phyloP scores from a whole-genome alignment of 2,797 vertebrate genomes.

The Sparidentex hasta region DNA sequence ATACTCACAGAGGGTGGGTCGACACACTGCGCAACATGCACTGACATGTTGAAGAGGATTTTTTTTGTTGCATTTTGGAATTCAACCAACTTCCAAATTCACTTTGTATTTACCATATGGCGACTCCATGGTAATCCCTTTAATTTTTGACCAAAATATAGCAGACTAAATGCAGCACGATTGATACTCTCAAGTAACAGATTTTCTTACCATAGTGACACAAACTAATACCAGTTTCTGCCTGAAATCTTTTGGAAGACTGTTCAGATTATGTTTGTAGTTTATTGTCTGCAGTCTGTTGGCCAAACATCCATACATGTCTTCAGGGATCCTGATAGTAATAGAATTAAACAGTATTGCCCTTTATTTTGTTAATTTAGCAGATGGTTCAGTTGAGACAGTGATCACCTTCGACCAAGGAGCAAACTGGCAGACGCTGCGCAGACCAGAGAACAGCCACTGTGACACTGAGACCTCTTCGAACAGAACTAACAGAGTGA shows the following conservation, averaged over 20 bases:
- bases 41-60: neutral
- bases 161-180: neutral
- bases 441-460: slow-evolving; percentile 87
- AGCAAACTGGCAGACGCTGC: slow-evolving; percentile 90
- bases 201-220: neutral
- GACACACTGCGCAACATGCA: neutral
- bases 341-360: neutral
- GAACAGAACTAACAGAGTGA: slow-evolving; percentile 79
- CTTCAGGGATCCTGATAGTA: neutral
- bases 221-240: neutral
- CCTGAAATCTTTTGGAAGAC: neutral
- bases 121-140: neutral
- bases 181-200: neutral
- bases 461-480: slow-evolving; percentile 85
- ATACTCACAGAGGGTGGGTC: slow-evolving; percentile 89
- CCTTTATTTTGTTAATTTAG: neutral
- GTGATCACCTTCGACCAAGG: slow-evolving; percentile 95
- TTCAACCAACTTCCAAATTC: too few species aligned
- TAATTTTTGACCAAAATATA: neutral
- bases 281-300: neutral
- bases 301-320: neutral
- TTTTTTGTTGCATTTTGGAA: neutral
- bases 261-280: neutral
- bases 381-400: slow-evolving; percentile 91
- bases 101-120: neutral